A percentile compares a stretch with the other conserved stretches of the same genome.
phyloP scores from a whole-genome alignment of 2,113 vertebrate species.

The Lophius piscatorius region DNA sequence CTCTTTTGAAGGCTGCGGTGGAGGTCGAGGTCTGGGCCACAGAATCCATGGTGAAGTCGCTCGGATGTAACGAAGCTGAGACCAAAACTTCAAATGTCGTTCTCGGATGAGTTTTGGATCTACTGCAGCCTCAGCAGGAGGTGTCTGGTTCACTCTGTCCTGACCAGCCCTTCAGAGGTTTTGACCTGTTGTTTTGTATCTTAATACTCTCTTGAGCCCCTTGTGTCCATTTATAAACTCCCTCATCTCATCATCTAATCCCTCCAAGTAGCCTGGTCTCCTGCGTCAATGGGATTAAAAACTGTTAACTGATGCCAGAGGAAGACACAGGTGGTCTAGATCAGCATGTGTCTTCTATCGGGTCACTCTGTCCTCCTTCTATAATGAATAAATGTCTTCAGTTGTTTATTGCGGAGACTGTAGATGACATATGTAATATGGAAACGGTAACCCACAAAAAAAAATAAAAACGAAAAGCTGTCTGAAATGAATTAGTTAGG shows the following conservation, averaged over 20 bases:
- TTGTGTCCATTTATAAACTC: slow-evolving; percentile 60
- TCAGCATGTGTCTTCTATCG: slow-evolving; percentile 52
- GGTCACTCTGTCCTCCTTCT: slow-evolving; percentile 7
- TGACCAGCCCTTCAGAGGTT: neutral
- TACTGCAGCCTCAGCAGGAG: slow-evolving; percentile 1
- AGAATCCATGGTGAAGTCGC: slow-evolving; percentile 57
- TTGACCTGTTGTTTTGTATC: slow-evolving; percentile 21
- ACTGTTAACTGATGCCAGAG: slow-evolving; percentile 11
- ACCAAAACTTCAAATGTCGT: neutral
- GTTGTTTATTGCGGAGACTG: slow-evolving; percentile 11
- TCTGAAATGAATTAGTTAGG: too few relatives aligned
- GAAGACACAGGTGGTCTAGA: slow-evolving; percentile 44
- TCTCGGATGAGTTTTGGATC: neutral
- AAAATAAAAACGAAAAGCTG: too few relatives aligned
- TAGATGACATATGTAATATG: too few relatives aligned
- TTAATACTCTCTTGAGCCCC: slow-evolving; percentile 22
- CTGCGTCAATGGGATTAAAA: slow-evolving; percentile 71
- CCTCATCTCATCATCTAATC: slow-evolving; percentile 38
- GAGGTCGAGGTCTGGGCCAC: slow-evolving; percentile 24
- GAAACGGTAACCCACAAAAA: too few relatives aligned
- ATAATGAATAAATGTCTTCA: neutral
- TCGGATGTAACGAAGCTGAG: neutral
- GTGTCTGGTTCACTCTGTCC: slow-evolving; percentile 16
- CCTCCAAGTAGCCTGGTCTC: slow-evolving; percentile 23
- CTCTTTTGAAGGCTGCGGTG: slow-evolving; percentile 31